Evolutionary conservation across 2,113 vertebrate species (phyloP).

Genomic region (Petrocephalus zakoni): DNA sequence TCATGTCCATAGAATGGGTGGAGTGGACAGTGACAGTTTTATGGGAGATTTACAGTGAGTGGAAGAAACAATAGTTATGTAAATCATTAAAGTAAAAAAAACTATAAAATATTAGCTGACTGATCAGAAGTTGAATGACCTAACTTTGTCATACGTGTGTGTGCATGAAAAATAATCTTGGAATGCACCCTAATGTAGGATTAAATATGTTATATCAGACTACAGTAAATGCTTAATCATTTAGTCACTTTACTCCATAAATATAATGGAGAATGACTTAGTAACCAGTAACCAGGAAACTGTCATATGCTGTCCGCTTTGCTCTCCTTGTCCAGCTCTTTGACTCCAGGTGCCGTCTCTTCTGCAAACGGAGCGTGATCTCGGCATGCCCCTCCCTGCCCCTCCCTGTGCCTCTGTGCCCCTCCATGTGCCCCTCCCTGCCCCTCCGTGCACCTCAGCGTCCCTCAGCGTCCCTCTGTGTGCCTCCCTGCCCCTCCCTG

Average conservation of each 20-base stretch:
- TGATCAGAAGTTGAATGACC: background rate
- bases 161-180: background rate
- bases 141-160: background rate
- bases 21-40: constrained; percentile 4
- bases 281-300: background rate
- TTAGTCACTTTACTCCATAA: background rate
- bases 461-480: too few relatives aligned
- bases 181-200: background rate
- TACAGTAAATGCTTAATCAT: background rate
- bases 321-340: background rate
- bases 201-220: background rate
- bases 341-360: too few relatives aligned
- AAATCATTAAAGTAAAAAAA: background rate
- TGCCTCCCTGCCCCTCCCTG: too few relatives aligned
- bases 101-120: background rate
- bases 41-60: background rate
- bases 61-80: background rate
- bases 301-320: background rate
- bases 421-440: too few relatives aligned
- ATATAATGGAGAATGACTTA: background rate
- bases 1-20: constrained; percentile 1
- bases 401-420: too few relatives aligned
- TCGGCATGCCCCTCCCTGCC: background rate
- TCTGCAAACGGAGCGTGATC: too few relatives aligned
- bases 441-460: too few relatives aligned